These are phyloP conservation scores for Yoshiicerus persimilis DNA, from an alignment of 1,140 invertebrate genomes.

Conservation along the genomic window DNA sequence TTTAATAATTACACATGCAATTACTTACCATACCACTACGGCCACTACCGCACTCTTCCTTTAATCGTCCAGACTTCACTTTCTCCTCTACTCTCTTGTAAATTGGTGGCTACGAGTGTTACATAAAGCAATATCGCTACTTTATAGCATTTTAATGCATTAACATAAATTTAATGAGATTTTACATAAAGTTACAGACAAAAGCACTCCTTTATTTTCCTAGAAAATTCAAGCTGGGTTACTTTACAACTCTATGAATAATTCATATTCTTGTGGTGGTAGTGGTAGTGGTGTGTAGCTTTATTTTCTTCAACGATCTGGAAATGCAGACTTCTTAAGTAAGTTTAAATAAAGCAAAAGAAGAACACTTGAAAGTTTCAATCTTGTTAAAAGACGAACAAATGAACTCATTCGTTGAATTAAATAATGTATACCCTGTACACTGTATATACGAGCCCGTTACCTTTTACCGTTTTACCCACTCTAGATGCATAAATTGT, in stretches of 20 bases:
- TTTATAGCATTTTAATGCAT: background rate
- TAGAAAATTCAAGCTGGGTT: background rate
- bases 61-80: background rate
- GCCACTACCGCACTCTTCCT: background rate
- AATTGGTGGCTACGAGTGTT: background rate
- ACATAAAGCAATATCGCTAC: background rate
- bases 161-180: background rate
- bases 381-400: background rate
- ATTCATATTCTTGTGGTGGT: background rate
- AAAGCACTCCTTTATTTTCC: background rate
- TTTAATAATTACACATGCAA: constrained; percentile 15
- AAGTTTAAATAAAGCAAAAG: background rate
- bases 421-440: background rate
- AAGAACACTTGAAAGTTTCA: background rate
- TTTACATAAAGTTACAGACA: background rate
- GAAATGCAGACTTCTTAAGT: background rate
- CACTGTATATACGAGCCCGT: too few species aligned
- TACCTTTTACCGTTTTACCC: too few species aligned
- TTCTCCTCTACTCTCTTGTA: background rate
- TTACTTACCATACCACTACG: background rate
- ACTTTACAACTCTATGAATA: background rate
- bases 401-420: background rate
- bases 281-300: background rate
- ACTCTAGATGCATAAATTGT: too few species aligned
- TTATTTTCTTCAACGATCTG: background rate